Conservation (phyloP, 1,140 invertebrate genomes). For the Melipona quadrifasciata region DNA sequence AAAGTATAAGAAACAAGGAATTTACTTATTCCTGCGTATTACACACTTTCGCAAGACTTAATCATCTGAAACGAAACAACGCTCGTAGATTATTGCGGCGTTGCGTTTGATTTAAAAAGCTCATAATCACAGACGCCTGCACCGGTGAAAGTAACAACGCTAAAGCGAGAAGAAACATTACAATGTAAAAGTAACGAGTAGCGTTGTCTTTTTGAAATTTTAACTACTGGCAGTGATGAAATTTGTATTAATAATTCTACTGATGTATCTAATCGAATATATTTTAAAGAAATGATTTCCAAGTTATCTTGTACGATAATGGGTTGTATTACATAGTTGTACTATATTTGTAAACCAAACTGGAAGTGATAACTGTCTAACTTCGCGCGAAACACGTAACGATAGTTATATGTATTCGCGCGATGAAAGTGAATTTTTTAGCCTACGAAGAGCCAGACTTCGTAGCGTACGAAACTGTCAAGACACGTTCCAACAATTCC, state of each 20-base stretch:
- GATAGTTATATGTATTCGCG: not conserved
- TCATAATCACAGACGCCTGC: conserved; percentile 26
- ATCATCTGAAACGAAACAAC: conserved; percentile 1
- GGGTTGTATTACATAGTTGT: not conserved
- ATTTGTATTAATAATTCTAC: not conserved
- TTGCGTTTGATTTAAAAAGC: conserved; percentile 36
- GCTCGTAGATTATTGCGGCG: not conserved
- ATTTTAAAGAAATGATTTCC: not conserved
- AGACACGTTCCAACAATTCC: conserved; percentile 27
- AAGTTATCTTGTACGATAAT: not conserved
- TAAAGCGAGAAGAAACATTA: conserved; percentile 6
- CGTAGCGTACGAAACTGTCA: not conserved
- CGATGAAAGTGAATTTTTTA: conserved; percentile 63
- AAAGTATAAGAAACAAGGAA: not conserved
- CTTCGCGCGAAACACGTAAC: conserved; percentile 33
- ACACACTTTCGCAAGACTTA: conserved; percentile 12
- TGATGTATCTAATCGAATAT: not conserved
- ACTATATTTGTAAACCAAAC: not conserved
- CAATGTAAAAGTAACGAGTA: not conserved
- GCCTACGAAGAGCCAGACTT: not conserved
- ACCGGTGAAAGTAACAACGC: conserved; percentile 20
- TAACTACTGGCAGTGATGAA: not conserved
- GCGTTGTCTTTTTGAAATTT: not conserved
- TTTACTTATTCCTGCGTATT: not conserved
- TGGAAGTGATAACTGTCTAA: conserved; percentile 42